Conservation (phyloP, 2,797 vertebrate genomes). For the Pangasius macronema region DNA sequence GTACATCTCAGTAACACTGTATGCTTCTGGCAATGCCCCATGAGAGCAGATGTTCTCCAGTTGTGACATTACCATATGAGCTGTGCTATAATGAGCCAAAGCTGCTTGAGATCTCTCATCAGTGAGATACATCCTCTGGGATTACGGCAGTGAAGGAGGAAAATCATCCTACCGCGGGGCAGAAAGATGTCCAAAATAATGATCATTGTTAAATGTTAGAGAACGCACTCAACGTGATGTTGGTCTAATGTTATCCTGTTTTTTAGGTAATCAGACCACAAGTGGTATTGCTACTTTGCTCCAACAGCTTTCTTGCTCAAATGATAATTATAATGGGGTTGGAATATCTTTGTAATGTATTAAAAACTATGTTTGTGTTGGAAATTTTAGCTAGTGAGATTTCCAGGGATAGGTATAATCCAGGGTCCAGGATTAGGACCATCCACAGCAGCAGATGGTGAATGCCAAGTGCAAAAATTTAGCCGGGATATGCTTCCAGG, state of each 20-base stretch:
- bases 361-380: background rate
- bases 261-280: constrained; percentile 16
- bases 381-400: background rate
- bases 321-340: background rate
- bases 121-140: background rate
- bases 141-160: background rate
- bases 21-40: background rate
- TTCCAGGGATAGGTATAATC: background rate
- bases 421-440: background rate
- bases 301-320: background rate
- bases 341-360: background rate
- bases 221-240: background rate
- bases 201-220: constrained; percentile 15
- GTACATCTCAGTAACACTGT: background rate
- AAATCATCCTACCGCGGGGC: background rate
- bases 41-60: constrained; percentile 14
- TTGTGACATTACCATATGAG: constrained; percentile 6
- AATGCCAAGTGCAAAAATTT: too few relatives aligned
- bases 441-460: background rate
- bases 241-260: background rate
- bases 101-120: constrained; percentile 21
- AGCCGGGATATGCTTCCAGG: background rate
- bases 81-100: constrained; percentile 2
- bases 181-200: background rate
- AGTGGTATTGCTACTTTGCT: background rate